These are phyloP conservation scores for Apamea monoglypha DNA, from an alignment of 2,888 invertebrate species.

Conservation along the genomic window DNA sequence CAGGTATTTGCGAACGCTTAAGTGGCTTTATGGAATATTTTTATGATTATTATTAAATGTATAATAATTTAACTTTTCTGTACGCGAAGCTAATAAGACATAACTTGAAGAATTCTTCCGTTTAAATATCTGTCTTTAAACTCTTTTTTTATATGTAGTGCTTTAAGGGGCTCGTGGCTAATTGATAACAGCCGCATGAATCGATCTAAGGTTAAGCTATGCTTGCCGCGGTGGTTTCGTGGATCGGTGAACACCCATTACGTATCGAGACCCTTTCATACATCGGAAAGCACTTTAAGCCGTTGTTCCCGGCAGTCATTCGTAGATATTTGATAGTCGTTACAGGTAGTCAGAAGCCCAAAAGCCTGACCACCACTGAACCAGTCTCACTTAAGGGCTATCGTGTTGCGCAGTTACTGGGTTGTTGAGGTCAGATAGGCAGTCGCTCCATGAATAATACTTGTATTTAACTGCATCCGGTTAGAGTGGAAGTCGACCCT, in stretches of 20 bases:
- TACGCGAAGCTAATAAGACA: background rate
- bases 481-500: background rate
- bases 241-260: background rate
- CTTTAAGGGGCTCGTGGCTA: background rate
- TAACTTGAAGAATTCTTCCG: too few species aligned
- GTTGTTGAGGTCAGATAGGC: background rate
- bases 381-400: background rate
- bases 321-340: background rate
- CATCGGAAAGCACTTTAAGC: background rate
- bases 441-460: background rate
- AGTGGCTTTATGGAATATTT: background rate
- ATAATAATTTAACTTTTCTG: background rate
- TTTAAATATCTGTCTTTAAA: background rate
- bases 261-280: background rate
- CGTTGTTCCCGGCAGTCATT: background rate
- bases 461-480: background rate
- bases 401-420: background rate
- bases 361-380: background rate
- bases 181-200: background rate
- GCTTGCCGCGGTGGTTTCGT: background rate
- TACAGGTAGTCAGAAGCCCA: background rate
- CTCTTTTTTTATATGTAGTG: background rate
- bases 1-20: conserved; percentile 7
- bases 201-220: background rate
- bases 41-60: background rate